phyloP scores from a whole-genome alignment of 1,140 invertebrate species.

The Streblospio benedicti region DNA sequence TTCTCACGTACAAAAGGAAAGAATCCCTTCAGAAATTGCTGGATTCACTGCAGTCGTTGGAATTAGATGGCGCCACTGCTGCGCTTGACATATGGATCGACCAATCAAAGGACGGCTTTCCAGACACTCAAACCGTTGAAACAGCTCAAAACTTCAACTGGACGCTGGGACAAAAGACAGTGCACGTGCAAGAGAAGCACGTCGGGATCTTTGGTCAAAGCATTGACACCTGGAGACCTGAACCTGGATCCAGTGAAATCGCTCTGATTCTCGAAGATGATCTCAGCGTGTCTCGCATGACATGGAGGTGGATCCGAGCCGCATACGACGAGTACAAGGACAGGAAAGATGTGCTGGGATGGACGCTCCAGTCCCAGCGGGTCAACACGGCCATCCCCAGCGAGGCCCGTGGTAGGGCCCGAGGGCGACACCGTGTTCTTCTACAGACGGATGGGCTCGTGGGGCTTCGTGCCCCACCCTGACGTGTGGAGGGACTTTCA shows the following conservation, averaged over 20 bases:
- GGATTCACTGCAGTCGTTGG: neutral
- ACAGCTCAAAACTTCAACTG: slow-evolving; percentile 22
- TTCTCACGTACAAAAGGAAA: slow-evolving; percentile 1
- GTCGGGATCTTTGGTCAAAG: slow-evolving; percentile 31
- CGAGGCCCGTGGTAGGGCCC: neutral
- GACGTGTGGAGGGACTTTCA: slow-evolving; percentile 26
- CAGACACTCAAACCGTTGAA: slow-evolving; percentile 21
- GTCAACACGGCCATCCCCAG: neutral
- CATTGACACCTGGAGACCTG: slow-evolving; percentile 28
- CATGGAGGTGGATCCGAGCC: slow-evolving; percentile 28
- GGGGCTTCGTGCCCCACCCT: slow-evolving; percentile 30
- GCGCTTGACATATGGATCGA: slow-evolving; percentile 31
- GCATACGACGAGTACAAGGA: slow-evolving; percentile 29
- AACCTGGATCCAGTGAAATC: slow-evolving; percentile 22
- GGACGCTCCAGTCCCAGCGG: neutral
- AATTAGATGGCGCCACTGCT: slow-evolving; percentile 17
- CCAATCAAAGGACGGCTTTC: neutral
- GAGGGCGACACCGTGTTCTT: slow-evolving; percentile 10
- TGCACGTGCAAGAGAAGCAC: slow-evolving; percentile 27
- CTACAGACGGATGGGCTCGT: slow-evolving; percentile 23
- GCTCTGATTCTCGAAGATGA: slow-evolving; percentile 35
- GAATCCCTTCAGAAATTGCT: slow-evolving; percentile 2
- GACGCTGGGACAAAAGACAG: slow-evolving; percentile 20
- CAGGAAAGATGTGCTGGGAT: slow-evolving; percentile 21
- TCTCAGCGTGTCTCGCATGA: slow-evolving; percentile 28